phyloP scores from a whole-genome alignment of 2,888 invertebrate species.

The Tachystola acroxantha region DNA sequence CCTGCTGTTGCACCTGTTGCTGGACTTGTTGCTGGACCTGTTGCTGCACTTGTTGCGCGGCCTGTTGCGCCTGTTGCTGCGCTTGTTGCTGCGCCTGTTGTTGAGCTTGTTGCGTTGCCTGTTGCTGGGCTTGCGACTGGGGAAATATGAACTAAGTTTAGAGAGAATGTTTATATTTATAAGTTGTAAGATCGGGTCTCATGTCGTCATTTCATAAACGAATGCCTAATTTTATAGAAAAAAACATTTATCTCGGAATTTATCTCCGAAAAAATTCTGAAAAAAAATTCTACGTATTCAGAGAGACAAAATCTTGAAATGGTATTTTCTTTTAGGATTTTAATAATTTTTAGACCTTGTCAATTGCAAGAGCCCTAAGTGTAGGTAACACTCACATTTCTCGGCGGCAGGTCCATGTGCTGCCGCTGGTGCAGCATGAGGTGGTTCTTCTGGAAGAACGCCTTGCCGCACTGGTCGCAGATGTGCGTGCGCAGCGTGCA shows the following conservation, averaged over 20 bases:
- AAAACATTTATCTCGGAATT: too few relatives aligned
- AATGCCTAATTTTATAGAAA: too few relatives aligned
- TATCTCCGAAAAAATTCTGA: too few relatives aligned
- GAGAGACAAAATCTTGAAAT: too few relatives aligned
- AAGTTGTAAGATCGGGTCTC: too few relatives aligned
- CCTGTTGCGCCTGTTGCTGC: slow-evolving; percentile 46
- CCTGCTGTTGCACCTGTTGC: slow-evolving; percentile 27
- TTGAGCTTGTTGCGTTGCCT: slow-evolving; percentile 49
- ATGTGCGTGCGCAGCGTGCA: slow-evolving; percentile 88
- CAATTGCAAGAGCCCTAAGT: neutral
- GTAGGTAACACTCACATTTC: slow-evolving; percentile 45
- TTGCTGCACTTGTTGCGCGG: slow-evolving; percentile 39
- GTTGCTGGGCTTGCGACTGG: slow-evolving; percentile 49
- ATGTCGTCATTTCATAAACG: too few relatives aligned
- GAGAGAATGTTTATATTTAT: too few relatives aligned
- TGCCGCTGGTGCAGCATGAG: slow-evolving; percentile 89
- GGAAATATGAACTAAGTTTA: slow-evolving; percentile 1
- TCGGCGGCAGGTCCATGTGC: slow-evolving; percentile 83
- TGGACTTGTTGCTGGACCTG: slow-evolving; percentile 20
- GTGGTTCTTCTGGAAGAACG: slow-evolving; percentile 92
- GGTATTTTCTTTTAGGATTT: too few relatives aligned
- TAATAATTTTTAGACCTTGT: too few relatives aligned
- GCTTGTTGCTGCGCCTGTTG: slow-evolving; percentile 35
- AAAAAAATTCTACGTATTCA: too few relatives aligned
- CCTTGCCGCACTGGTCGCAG: slow-evolving; percentile 89